Evolutionary conservation across 2,113 vertebrate genomes (phyloP).

Genomic region (Hemibagrus wyckioides): DNA sequence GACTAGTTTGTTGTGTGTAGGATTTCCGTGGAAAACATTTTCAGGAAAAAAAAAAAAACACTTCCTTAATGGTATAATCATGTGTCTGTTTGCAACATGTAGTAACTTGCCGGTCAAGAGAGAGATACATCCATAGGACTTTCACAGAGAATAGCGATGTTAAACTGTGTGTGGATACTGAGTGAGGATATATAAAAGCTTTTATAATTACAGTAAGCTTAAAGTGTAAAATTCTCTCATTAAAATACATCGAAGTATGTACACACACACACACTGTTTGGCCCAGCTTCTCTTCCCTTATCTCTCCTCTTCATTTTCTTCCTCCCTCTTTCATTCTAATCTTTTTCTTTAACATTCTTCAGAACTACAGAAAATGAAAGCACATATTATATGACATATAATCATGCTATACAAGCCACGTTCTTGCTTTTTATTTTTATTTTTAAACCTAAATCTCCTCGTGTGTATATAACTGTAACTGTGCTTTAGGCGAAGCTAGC

Average conservation of each 20-base stretch:
- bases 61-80: slow-evolving; percentile 14
- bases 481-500: background rate
- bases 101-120: background rate
- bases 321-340: no score
- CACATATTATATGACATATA: background rate
- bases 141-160: no score
- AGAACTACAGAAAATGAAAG: background rate
- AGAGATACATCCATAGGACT: no score
- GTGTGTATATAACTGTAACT: background rate
- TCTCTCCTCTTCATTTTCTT: no score
- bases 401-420: background rate
- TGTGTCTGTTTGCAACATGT: slow-evolving; percentile 33
- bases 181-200: background rate
- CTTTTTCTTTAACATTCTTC: background rate
- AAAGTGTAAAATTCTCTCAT: background rate
- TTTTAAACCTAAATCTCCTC: no score
- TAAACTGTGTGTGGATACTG: background rate
- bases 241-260: background rate
- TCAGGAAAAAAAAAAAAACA: background rate
- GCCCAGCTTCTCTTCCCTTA: background rate
- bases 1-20: background rate
- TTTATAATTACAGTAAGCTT: background rate
- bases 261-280: background rate
- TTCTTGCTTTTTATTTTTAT: background rate
- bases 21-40: slow-evolving; percentile 29